Evolutionary conservation across 2,113 vertebrate genomes (phyloP).

Genomic region (Silurus meridionalis): DNA sequence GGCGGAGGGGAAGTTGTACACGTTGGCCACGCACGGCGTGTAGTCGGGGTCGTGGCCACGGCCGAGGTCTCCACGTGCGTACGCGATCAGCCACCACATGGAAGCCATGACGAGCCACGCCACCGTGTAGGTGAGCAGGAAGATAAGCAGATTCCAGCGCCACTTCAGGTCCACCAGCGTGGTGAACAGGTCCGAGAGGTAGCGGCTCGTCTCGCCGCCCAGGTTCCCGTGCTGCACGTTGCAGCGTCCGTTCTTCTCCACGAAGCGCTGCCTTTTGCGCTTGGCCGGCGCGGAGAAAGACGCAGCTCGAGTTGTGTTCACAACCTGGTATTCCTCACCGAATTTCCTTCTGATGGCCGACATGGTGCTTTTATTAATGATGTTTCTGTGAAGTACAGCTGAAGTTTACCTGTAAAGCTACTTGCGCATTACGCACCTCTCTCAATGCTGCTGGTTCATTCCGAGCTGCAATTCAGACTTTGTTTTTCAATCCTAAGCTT

Average conservation of each 20-base stretch:
- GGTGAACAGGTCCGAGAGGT: conserved; percentile 85
- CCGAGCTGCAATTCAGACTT: background rate
- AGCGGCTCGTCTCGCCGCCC: conserved; percentile 83
- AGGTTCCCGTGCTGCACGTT: conserved; percentile 88
- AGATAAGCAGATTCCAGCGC: conserved; percentile 88
- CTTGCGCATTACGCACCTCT: background rate
- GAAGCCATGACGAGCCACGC: conserved; percentile 89
- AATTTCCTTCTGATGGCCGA: conserved; percentile 79
- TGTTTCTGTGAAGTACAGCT: background rate
- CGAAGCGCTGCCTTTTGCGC: conserved; percentile 83
- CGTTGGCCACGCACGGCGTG: conserved; percentile 84
- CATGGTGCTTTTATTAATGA: conserved; percentile 60
- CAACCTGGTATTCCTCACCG: conserved; percentile 82
- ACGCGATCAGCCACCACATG: conserved; percentile 90
- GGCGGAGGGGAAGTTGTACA: conserved; percentile 88
- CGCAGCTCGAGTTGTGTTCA: conserved; percentile 67
- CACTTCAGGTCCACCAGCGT: conserved; percentile 89
- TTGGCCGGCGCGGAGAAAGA: conserved; percentile 72
- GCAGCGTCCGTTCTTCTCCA: conserved; percentile 88
- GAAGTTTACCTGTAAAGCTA: conserved; percentile 15
- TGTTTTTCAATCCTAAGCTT: background rate
- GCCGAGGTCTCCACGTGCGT: conserved; percentile 81
- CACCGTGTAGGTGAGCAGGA: conserved; percentile 84
- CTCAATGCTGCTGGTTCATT: background rate
- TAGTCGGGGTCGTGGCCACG: conserved; percentile 72